Conservation (phyloP, 2,113 vertebrate genomes). For the Saimiri boliviensis region DNA sequence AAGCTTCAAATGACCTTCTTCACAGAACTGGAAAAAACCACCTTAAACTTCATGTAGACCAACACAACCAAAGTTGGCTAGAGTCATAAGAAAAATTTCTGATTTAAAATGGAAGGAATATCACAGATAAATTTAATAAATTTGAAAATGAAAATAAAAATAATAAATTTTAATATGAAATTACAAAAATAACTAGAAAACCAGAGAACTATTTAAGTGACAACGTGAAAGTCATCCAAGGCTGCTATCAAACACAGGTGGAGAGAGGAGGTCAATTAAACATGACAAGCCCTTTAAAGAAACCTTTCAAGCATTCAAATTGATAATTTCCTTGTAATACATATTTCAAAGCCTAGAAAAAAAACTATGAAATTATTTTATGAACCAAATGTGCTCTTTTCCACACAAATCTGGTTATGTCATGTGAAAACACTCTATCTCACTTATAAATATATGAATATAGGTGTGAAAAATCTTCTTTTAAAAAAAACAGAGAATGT, state of each 20-base stretch:
- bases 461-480: not conserved
- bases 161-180: not conserved
- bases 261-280: not conserved
- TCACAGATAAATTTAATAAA: not conserved
- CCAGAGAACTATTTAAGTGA: not conserved
- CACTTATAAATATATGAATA: not conserved
- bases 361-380: not conserved
- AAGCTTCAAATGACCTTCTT: too few species aligned
- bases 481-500: not conserved
- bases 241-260: not conserved
- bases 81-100: not conserved
- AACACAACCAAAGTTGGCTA: not conserved
- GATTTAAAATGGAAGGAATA: not conserved
- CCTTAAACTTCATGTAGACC: not conserved
- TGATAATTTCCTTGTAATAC: not conserved
- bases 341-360: not conserved
- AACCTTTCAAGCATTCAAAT: not conserved
- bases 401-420: conserved; percentile 16
- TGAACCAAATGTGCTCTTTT: not conserved
- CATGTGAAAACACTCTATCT: not conserved
- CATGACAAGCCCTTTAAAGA: not conserved
- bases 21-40: too few species aligned
- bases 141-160: not conserved
- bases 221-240: not conserved
- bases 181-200: not conserved